Percentiles rank a stretch among this genome's conserved stretches.
Conservation (phyloP, 2,113 vertebrate genomes). For the Melanotaenia duboulayi region DNA sequence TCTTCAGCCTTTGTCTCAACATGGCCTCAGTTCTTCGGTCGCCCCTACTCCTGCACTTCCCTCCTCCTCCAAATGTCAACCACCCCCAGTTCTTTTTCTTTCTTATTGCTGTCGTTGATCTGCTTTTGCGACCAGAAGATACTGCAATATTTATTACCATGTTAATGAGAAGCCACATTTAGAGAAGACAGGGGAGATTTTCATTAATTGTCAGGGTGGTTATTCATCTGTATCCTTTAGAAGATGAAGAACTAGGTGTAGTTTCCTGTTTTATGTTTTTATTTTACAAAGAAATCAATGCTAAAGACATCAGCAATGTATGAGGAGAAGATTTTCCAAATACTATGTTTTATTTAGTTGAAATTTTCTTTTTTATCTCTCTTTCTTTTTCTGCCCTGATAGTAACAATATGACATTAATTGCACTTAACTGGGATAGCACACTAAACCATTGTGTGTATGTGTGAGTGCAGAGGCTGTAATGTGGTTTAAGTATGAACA, state of each 20-base stretch:
- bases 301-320: constrained; percentile 6
- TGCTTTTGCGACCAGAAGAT: constrained; percentile 34
- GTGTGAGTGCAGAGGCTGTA: constrained; percentile 1
- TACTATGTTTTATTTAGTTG: constrained; percentile 63
- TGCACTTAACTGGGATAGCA: constrained; percentile 59
- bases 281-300: neutral
- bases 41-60: constrained; percentile 1
- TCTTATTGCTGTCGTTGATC: constrained; percentile 39
- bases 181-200: constrained; percentile 32
- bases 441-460: neutral
- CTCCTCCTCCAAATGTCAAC: neutral
- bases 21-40: constrained; percentile 45
- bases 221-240: constrained; percentile 36
- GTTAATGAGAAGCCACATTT: constrained; percentile 62
- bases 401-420: constrained; percentile 64
- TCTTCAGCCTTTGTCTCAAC: constrained; percentile 43
- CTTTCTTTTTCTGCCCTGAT: constrained; percentile 11
- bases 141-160: constrained; percentile 58
- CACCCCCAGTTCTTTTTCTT: neutral
- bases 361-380: constrained; percentile 1
- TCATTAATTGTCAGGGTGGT: constrained; percentile 54
- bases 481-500: constrained; percentile 21
- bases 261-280: constrained; percentile 5
- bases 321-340: neutral
- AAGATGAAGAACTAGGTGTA: constrained; percentile 29